phyloP scores from a whole-genome alignment of 2,797 vertebrate species.

The Tenualosa ilisha region DNA sequence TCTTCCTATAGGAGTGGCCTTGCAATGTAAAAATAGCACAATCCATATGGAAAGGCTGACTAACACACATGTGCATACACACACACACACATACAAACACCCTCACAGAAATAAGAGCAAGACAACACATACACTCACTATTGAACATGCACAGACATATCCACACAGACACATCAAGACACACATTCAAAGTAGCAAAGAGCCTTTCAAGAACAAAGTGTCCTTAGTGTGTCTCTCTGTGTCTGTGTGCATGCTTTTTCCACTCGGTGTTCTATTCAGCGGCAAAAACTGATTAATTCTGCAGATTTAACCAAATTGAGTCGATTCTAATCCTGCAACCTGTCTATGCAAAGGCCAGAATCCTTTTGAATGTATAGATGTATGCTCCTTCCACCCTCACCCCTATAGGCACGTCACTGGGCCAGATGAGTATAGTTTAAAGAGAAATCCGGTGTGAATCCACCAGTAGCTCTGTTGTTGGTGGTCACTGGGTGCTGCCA shows the following conservation, averaged over 20 bases:
- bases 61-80: constrained; percentile 34
- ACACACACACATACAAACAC: constrained; percentile 7
- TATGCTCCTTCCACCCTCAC: too few species aligned
- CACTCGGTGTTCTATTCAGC: not conserved
- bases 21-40: constrained; percentile 6
- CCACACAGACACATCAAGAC: not conserved
- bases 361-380: not conserved
- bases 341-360: not conserved
- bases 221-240: not conserved
- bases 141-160: not conserved
- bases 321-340: not conserved
- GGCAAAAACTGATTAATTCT: not conserved
- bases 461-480: too few species aligned
- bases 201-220: not conserved
- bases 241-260: not conserved
- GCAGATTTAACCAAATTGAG: not conserved
- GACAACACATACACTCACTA: not conserved
- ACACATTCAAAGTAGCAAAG: not conserved
- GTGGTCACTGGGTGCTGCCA: too few species aligned
- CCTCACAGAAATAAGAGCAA: not conserved
- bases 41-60: constrained; percentile 3
- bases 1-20: constrained; percentile 21
- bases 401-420: too few species aligned
- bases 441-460: too few species aligned
- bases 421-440: too few species aligned